Evolutionary conservation across 1,140 invertebrate genomes (phyloP).

Genomic region (Tetramorium parvispinum): DNA sequence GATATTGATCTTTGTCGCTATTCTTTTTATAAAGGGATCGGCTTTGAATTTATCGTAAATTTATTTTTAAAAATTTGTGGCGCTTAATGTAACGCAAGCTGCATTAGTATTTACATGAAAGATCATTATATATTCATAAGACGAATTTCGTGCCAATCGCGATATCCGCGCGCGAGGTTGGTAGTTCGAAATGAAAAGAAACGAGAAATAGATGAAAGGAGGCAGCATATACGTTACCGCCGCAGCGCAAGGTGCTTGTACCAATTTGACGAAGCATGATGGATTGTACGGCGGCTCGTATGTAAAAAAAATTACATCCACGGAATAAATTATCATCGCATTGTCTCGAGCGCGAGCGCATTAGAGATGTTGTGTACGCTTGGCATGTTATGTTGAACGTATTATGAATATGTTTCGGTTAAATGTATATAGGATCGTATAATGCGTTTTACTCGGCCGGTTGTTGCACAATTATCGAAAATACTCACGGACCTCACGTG

Average conservation of each 20-base stretch:
- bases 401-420: background rate
- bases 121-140: slow-evolving; percentile 28
- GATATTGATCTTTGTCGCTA: background rate
- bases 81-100: background rate
- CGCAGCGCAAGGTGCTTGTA: slow-evolving; percentile 74
- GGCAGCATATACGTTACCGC: slow-evolving; percentile 59
- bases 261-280: slow-evolving; percentile 82
- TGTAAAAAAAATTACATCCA: slow-evolving; percentile 76
- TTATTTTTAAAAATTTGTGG: background rate
- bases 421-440: background rate
- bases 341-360: slow-evolving; percentile 70
- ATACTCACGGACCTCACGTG: background rate
- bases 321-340: slow-evolving; percentile 81
- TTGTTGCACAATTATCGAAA: slow-evolving; percentile 27
- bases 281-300: slow-evolving; percentile 75
- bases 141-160: slow-evolving; percentile 56
- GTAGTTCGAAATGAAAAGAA: slow-evolving; percentile 58
- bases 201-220: slow-evolving; percentile 63
- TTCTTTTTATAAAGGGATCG: background rate
- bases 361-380: slow-evolving; percentile 44
- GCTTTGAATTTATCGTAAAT: background rate
- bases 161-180: slow-evolving; percentile 57
- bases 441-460: background rate
- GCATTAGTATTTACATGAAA: background rate
- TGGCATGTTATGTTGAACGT: background rate